phyloP scores from a whole-genome alignment of 2,888 invertebrate species.

The Xestia ashworthii region DNA sequence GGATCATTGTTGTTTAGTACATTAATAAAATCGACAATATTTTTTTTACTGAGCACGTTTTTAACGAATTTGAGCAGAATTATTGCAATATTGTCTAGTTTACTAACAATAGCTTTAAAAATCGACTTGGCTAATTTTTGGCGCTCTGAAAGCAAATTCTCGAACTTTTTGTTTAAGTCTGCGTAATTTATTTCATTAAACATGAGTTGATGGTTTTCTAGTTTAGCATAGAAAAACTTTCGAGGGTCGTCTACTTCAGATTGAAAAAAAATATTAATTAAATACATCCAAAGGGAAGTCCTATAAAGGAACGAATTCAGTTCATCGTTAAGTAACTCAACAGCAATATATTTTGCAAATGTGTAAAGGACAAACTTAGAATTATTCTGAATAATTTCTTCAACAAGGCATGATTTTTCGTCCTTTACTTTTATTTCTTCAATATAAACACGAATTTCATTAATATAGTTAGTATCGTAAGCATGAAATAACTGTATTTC shows the following conservation, averaged over 20 bases:
- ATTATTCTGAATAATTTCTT: background rate
- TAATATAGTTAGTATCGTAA: background rate
- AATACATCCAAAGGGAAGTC: background rate
- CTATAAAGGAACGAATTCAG: background rate
- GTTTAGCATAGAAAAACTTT: background rate
- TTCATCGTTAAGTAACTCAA: background rate
- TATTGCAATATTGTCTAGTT: constrained; percentile 7
- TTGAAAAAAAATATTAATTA: background rate
- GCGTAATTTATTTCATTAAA: background rate
- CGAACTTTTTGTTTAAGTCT: background rate
- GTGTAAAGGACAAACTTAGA: background rate
- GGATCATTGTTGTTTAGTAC: background rate
- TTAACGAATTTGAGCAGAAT: constrained; percentile 34
- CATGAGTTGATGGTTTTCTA: background rate
- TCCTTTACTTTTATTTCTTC: background rate
- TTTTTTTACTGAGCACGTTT: background rate
- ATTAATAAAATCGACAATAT: constrained; percentile 20
- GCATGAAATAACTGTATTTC: constrained; percentile 1
- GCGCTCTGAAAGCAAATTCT: background rate
- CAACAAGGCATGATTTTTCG: background rate
- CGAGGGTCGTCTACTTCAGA: background rate
- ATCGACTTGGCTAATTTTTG: background rate
- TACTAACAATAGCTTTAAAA: background rate
- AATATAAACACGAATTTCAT: background rate
- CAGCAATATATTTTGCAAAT: background rate